Evolutionary conservation across 2,888 invertebrate species (phyloP).

Genomic region (Drosophila borborema): DNA sequence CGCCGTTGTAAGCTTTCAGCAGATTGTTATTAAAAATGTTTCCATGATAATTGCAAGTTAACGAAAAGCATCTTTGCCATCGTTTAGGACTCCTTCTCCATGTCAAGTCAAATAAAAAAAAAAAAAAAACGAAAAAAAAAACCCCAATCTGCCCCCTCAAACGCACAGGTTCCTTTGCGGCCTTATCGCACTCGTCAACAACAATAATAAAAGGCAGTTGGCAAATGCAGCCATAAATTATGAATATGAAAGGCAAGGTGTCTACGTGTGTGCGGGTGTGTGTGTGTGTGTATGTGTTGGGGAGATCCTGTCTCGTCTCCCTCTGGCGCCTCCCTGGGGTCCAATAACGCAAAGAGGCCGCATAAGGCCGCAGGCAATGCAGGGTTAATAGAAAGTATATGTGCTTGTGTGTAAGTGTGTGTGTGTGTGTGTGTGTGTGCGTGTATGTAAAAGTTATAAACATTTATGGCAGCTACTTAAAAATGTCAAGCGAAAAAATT

Average conservation of each 20-base stretch:
- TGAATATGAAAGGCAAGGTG: conserved; percentile 73
- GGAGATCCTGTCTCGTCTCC: conserved; percentile 5
- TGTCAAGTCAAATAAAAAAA: not conserved
- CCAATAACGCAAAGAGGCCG: conserved; percentile 67
- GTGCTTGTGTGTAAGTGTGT: conserved; percentile 16
- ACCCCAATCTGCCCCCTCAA: not conserved
- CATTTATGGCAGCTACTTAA: conserved; percentile 81
- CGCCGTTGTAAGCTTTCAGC: conserved; percentile 13
- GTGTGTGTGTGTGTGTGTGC: too few relatives aligned
- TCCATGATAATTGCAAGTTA: conserved; percentile 53
- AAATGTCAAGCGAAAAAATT: conserved; percentile 79
- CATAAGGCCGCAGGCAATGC: conserved; percentile 35
- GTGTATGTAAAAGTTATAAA: conserved; percentile 70
- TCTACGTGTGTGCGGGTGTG: conserved; percentile 36
- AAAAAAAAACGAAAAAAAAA: too few relatives aligned
- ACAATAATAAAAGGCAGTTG: conserved; percentile 47
- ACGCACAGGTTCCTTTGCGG: not conserved
- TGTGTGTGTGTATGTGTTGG: conserved; percentile 2
- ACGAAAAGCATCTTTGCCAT: conserved; percentile 32
- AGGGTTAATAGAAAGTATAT: conserved; percentile 69
- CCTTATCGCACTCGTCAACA: conserved; percentile 39
- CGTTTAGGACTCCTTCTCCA: conserved; percentile 1
- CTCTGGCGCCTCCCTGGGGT: conserved; percentile 59
- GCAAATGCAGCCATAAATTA: conserved; percentile 73
- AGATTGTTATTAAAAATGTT: conserved; percentile 55